Percentiles rank a stretch among this genome's conserved stretches.
These are phyloP conservation scores for Ylistrum balloti DNA, from an alignment of 1,140 invertebrate species.

Conservation along the genomic window DNA sequence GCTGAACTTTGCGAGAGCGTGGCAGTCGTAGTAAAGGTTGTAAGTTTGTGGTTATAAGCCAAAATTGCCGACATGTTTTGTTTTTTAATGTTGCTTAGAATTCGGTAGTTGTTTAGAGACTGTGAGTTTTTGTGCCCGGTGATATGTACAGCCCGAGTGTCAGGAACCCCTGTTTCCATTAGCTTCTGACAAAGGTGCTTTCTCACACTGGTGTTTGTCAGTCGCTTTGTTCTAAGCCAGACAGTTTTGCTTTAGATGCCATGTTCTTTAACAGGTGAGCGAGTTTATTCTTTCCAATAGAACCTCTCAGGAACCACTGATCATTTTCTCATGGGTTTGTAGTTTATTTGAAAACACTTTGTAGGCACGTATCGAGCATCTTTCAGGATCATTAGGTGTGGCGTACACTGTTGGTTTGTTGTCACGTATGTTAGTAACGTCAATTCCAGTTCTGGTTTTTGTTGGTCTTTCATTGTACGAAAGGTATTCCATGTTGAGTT, in stretches of 20 bases:
- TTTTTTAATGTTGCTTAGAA: background rate
- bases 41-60: background rate
- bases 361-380: constrained; percentile 4
- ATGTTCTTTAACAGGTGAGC: constrained; percentile 43
- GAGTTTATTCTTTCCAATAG: constrained; percentile 44
- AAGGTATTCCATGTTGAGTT: background rate
- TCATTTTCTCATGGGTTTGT: constrained; percentile 4
- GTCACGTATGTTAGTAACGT: background rate
- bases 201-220: constrained; percentile 53
- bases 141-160: constrained; percentile 45
- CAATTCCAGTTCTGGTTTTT: background rate
- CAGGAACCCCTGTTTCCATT: constrained; percentile 48
- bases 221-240: constrained; percentile 1
- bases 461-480: background rate
- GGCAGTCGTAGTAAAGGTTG: background rate
- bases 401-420: constrained; percentile 48
- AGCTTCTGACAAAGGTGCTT: constrained; percentile 56
- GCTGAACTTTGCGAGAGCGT: background rate
- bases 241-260: constrained; percentile 3
- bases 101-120: constrained; percentile 46
- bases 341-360: constrained; percentile 24
- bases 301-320: constrained; percentile 43
- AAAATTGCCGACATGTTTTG: constrained; percentile 34
- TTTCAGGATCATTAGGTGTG: background rate
- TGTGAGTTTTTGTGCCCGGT: constrained; percentile 51